These are phyloP conservation scores for Semnornis frantzii DNA, from an alignment of 2,113 vertebrate genomes.

Conservation along the genomic window DNA sequence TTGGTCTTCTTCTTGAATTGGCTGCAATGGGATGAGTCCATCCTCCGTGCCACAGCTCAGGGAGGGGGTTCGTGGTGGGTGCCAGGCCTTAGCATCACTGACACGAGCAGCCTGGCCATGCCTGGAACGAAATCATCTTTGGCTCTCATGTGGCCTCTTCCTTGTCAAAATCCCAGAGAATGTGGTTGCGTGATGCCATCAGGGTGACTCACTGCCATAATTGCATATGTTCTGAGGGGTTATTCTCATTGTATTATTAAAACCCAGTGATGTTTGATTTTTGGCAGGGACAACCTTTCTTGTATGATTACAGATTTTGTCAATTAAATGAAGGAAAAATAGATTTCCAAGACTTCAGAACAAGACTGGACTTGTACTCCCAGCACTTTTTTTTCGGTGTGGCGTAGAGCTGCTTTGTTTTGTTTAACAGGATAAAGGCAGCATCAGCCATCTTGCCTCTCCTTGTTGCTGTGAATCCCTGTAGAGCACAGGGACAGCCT, in stretches of 20 bases:
- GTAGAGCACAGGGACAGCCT: neutral
- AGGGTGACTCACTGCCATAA: slow-evolving; percentile 61
- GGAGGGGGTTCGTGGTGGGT: too few relatives aligned
- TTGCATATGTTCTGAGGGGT: slow-evolving; percentile 57
- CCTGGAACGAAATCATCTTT: neutral
- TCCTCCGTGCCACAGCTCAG: neutral
- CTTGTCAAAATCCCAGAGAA: slow-evolving; percentile 1
- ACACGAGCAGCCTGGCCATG: neutral
- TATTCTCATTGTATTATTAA: slow-evolving; percentile 67
- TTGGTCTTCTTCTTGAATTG: neutral
- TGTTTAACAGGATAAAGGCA: neutral
- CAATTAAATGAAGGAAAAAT: slow-evolving; percentile 56
- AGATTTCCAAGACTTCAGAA: slow-evolving; percentile 43
- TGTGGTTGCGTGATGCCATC: slow-evolving; percentile 13
- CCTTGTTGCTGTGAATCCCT: neutral
- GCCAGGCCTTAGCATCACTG: neutral
- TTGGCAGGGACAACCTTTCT: slow-evolving; percentile 51
- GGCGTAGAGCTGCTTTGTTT: neutral
- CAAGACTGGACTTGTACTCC: slow-evolving; percentile 6
- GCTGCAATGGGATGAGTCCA: neutral
- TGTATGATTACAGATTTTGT: slow-evolving; percentile 60
- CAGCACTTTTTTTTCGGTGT: neutral
- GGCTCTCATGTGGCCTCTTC: slow-evolving; percentile 11
- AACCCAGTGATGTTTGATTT: slow-evolving; percentile 45
- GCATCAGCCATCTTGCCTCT: neutral